Conservation (phyloP, 1,140 invertebrate species). For the Manduca sexta region DNA sequence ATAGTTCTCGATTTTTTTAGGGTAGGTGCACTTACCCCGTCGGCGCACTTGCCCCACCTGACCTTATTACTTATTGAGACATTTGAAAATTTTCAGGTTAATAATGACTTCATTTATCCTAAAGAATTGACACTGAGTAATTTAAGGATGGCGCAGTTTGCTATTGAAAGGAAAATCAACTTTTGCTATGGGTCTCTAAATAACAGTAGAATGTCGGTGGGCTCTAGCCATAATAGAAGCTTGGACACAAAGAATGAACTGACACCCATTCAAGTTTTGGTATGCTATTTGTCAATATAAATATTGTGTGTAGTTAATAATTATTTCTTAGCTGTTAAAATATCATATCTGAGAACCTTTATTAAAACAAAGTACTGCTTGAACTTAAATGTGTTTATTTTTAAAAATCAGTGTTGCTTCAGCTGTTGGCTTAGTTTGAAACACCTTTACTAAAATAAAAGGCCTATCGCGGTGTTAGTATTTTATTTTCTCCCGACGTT, state of each 20-base stretch:
- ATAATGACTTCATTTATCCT: constrained; percentile 32
- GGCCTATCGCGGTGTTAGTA: too few species aligned
- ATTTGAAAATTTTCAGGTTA: constrained; percentile 16
- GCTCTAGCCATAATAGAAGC: constrained; percentile 2
- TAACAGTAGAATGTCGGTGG: constrained; percentile 4
- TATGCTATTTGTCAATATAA: constrained; percentile 18
- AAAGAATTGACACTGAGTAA: constrained; percentile 38
- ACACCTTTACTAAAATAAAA: too few species aligned
- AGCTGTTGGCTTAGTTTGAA: too few species aligned
- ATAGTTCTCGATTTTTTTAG: too few species aligned
- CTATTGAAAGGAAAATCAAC: constrained; percentile 47
- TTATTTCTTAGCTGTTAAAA: too few species aligned
- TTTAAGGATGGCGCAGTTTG: constrained; percentile 38
- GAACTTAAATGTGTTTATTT: too few species aligned
- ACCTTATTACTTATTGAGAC: not conserved
- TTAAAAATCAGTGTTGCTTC: too few species aligned
- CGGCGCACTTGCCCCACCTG: too few species aligned
- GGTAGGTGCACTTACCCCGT: too few species aligned
- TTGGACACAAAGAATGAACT: constrained; percentile 21
- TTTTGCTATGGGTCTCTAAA: constrained; percentile 33
- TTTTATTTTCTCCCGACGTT: too few species aligned
- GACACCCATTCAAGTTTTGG: constrained; percentile 31
- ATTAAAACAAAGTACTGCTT: too few species aligned
- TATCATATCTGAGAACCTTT: too few species aligned
- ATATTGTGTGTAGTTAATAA: constrained; percentile 1